Percentiles rank a stretch among this genome's conserved stretches.
These are phyloP conservation scores for Helicolenus hilgendorfi DNA, from an alignment of 2,797 vertebrate genomes.

Conservation along the genomic window DNA sequence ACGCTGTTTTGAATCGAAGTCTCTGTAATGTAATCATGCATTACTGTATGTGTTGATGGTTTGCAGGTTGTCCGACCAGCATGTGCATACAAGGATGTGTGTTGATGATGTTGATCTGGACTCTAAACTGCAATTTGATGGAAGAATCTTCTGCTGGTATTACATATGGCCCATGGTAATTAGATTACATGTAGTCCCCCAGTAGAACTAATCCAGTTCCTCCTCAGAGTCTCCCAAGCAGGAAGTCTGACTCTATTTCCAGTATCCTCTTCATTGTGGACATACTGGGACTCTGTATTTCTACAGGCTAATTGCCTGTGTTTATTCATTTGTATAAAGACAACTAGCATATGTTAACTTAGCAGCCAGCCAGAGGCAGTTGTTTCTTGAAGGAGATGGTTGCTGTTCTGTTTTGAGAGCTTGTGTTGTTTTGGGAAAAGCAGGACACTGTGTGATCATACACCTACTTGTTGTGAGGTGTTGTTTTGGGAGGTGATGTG, in stretches of 20 bases:
- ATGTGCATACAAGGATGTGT: background rate
- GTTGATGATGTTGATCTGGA: background rate
- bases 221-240: background rate
- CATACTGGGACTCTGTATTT: background rate
- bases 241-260: background rate
- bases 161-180: constrained; percentile 24
- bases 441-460: background rate
- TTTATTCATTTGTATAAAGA: constrained; percentile 6
- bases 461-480: background rate
- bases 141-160: background rate
- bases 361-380: background rate
- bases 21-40: background rate
- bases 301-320: constrained; percentile 5
- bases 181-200: constrained; percentile 15
- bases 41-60: constrained; percentile 20
- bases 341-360: background rate
- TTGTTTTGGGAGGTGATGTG: constrained; percentile 4
- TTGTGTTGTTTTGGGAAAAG: constrained; percentile 6
- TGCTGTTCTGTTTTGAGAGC: background rate
- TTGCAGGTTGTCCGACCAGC: constrained; percentile 1
- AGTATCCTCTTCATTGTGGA: background rate
- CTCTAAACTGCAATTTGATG: constrained; percentile 9
- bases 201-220: constrained; percentile 26
- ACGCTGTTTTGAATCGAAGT: background rate
- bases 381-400: background rate